These are phyloP conservation scores for Lasioglossum figueresi DNA, from an alignment of 2,888 invertebrate species.

Conservation along the genomic window DNA sequence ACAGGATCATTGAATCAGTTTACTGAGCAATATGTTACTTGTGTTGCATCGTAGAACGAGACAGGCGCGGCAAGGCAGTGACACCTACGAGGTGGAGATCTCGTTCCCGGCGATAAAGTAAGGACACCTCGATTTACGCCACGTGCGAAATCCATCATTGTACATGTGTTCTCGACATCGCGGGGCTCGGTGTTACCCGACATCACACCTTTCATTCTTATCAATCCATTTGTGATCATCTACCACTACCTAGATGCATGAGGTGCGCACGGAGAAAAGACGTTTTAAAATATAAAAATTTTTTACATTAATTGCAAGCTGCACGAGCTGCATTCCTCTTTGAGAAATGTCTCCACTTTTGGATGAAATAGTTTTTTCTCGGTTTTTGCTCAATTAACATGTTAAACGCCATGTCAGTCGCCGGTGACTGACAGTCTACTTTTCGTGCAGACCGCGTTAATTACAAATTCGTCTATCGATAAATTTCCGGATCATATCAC, in stretches of 20 bases:
- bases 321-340: neutral
- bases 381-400: neutral
- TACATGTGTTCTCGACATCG: conserved; percentile 58
- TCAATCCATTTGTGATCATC: conserved; percentile 30
- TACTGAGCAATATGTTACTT: conserved; percentile 73
- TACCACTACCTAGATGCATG: conserved; percentile 46
- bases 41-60: conserved; percentile 89
- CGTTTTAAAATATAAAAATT: neutral
- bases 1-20: conserved; percentile 19
- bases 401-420: too few relatives aligned
- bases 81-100: conserved; percentile 96
- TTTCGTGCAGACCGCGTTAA: too few relatives aligned
- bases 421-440: too few relatives aligned
- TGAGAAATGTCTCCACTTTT: neutral
- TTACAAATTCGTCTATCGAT: too few relatives aligned
- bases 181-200: conserved; percentile 51
- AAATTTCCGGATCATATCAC: too few relatives aligned
- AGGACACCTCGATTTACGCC: conserved; percentile 82
- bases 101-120: conserved; percentile 97
- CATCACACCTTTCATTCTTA: conserved; percentile 61
- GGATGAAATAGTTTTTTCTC: neutral
- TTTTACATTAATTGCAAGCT: too few relatives aligned
- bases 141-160: conserved; percentile 57
- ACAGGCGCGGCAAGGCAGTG: conserved; percentile 94
- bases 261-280: conserved; percentile 31